phyloP scores from a whole-genome alignment of 2,113 vertebrate species.

The Rhodinocichla rosea region DNA sequence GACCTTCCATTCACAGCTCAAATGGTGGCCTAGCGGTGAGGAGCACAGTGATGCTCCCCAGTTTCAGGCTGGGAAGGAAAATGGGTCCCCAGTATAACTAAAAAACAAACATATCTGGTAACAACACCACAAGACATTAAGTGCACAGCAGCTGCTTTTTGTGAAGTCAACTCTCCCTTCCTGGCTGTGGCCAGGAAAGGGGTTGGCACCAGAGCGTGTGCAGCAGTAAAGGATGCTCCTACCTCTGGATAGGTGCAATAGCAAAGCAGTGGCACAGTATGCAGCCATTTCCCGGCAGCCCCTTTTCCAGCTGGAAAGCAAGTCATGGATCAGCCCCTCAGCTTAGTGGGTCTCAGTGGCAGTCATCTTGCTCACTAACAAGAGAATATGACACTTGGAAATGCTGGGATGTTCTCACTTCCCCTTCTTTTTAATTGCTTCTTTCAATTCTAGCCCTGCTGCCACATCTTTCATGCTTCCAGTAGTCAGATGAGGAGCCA shows the following conservation, averaged over 20 bases:
- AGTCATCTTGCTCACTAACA: background rate
- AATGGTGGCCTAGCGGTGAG: background rate
- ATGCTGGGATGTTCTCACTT: background rate
- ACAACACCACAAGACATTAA: background rate
- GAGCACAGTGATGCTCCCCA: background rate
- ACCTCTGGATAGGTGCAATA: background rate
- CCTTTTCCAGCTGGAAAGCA: background rate
- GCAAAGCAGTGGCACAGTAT: background rate
- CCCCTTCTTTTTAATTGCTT: background rate
- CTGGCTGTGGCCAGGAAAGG: background rate
- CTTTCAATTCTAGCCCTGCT: background rate
- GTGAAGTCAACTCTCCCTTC: background rate
- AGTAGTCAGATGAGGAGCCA: background rate
- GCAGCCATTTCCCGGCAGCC: background rate
- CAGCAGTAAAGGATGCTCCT: background rate
- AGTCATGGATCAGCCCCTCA: background rate
- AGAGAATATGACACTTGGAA: background rate
- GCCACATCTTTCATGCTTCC: background rate
- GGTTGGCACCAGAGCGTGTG: accelerated
- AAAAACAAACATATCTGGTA: background rate
- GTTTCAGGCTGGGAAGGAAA: background rate
- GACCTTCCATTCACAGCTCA: background rate
- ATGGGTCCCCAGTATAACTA: background rate
- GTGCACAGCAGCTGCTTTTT: background rate
- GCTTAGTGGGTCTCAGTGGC: background rate